Conservation (phyloP, 2,797 vertebrate species). For the Tympanoctomys barrerae region DNA sequence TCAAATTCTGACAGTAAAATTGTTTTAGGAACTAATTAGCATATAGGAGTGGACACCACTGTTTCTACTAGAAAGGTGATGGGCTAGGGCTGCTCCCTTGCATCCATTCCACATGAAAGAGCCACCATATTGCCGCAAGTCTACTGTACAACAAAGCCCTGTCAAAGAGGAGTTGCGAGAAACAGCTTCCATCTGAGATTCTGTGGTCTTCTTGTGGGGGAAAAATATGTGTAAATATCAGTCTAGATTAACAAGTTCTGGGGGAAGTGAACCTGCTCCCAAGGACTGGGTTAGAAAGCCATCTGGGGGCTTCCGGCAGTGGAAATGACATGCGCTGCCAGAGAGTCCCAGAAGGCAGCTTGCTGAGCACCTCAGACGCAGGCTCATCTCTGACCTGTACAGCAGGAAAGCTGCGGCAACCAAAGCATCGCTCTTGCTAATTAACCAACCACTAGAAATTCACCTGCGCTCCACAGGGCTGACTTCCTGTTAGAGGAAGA, state of each 20-base stretch:
- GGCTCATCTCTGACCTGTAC: background rate
- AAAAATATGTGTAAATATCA: background rate
- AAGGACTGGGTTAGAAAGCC: background rate
- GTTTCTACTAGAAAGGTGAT: background rate
- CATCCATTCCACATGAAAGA: background rate
- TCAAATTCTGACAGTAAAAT: background rate
- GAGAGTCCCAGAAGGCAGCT: background rate
- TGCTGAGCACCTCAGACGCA: fast-evolving
- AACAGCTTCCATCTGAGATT: background rate
- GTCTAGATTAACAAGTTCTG: background rate
- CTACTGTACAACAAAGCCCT: background rate
- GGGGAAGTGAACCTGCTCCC: background rate
- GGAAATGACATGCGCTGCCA: background rate
- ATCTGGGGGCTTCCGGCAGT: background rate
- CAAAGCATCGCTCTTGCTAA: background rate
- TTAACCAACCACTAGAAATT: background rate
- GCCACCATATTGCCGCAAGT: background rate
- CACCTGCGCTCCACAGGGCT: background rate
- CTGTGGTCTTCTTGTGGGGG: background rate
- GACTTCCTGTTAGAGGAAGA: background rate
- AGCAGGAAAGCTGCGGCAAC: background rate
- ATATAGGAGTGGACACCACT: background rate
- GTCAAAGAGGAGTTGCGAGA: background rate
- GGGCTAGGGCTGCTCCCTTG: background rate
- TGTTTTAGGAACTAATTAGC: background rate